Conservation (phyloP, 2,888 invertebrate genomes). For the Leptinotarsa haldemani region DNA sequence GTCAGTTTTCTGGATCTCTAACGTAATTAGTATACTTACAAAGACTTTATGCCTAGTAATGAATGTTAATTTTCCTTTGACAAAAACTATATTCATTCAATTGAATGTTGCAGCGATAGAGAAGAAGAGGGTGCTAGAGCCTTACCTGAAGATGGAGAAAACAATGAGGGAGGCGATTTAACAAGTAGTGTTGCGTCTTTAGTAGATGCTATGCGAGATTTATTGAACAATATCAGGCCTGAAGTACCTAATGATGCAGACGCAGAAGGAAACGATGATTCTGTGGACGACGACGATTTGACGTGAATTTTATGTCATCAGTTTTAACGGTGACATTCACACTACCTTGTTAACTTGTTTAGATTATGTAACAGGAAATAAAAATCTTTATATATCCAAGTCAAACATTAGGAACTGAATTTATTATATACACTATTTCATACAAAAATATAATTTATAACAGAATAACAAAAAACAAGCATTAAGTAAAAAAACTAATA, state of each 20-base stretch:
- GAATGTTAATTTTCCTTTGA: no score
- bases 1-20: no score
- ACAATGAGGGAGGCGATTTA: conserved; percentile 66
- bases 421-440: conserved; percentile 13
- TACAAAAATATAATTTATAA: conserved; percentile 17
- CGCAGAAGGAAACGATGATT: conserved; percentile 68
- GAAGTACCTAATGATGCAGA: conserved; percentile 70
- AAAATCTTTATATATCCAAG: conserved; percentile 39
- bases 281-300: conserved; percentile 67
- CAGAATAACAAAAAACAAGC: neutral
- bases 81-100: neutral
- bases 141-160: conserved; percentile 60
- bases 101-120: conserved; percentile 38
- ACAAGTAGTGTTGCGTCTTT: conserved; percentile 75
- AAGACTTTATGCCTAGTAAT: no score
- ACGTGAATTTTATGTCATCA: conserved; percentile 45
- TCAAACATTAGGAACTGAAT: conserved; percentile 9
- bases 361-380: conserved; percentile 42
- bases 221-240: conserved; percentile 75
- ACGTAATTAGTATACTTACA: no score
- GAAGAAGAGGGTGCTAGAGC: conserved; percentile 61
- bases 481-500: conserved; percentile 1
- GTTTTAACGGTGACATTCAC: conserved; percentile 22
- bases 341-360: conserved; percentile 42
- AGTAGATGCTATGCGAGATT: conserved; percentile 79